Percentiles rank a stretch among this genome's conserved stretches.
phyloP scores from a whole-genome alignment of 2,113 vertebrate species.

The Piprites chloris region DNA sequence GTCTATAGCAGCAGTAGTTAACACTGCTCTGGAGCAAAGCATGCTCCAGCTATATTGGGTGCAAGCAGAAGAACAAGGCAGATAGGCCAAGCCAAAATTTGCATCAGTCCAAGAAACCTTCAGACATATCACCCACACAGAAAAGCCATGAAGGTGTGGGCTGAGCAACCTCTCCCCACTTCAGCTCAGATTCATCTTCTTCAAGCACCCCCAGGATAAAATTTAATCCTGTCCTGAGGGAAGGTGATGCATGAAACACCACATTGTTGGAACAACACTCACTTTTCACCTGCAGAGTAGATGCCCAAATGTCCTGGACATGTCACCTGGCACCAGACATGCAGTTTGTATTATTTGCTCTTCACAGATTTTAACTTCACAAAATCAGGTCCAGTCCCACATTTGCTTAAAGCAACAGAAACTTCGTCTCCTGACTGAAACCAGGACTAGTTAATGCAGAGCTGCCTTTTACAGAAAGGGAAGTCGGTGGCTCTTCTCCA shows the following conservation, averaged over 20 bases:
- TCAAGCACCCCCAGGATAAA: background rate
- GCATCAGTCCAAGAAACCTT: background rate
- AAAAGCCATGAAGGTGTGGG: background rate
- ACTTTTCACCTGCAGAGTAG: background rate
- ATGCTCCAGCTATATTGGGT: fast-evolving
- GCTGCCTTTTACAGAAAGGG: background rate
- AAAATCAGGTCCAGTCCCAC: background rate
- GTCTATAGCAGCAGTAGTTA: background rate
- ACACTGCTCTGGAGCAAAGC: background rate
- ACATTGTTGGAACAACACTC: background rate
- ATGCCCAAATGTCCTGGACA: background rate
- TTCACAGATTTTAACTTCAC: background rate
- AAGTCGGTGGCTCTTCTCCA: background rate
- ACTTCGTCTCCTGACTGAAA: background rate
- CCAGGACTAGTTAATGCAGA: background rate
- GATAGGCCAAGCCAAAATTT: background rate
- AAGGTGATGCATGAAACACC: background rate
- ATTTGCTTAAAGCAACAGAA: background rate
- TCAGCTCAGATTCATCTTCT: background rate
- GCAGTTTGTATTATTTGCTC: background rate
- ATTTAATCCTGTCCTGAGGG: background rate
- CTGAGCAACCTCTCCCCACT: background rate
- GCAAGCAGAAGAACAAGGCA: background rate
- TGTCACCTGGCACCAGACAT: background rate
- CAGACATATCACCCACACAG: fast-evolving